Evolutionary conservation across 1,140 invertebrate species (phyloP), one percentile per base, ranked within the genome.

Genomic region (Halictus rubicundus): DNA sequence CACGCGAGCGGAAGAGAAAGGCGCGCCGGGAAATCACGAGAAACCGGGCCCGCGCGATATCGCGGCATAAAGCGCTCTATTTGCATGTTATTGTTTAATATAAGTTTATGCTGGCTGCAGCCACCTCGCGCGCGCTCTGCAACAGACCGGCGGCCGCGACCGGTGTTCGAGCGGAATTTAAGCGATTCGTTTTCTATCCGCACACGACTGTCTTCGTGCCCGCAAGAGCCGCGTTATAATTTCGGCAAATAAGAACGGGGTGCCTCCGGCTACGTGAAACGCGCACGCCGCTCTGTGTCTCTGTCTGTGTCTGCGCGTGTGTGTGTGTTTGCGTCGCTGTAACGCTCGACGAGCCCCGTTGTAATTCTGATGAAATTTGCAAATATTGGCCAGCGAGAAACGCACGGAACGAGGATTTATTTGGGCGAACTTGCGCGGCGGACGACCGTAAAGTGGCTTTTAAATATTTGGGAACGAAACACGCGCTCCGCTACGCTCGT

Each of bases 51-150:
- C 25, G 60, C 72, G 42, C 66, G 78, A 78, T 59, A 57, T 63
- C 49, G 37, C 65, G 82, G 78, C 78, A 88, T 87, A 80, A 87
- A 87, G 74, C 85, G 72, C 88, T 88, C 81, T 87, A 91, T 91
- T 91, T 91, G 88, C 90, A 90, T 91, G 88, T 91, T 90, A 91
- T 90, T 90, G 88, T 91, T 91, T 90, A 90, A 91, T 91, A 90
- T 89, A 90, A 91, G 88, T 91, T 90, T 89, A 90, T 87, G 86
- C 85, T 78, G 76, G 76, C 68, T 79, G 83, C 80, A 69, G 42
- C 80, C 68, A 59, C 75, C 61, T 52, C 19, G 16, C 19, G 49
- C 5, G 4, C 5, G 19, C 14, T 16, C 3, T 16, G 49, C 14
- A 21, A 14, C 49, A 52, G 3, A 52, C 49, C 14, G 25, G 52